Conservation (phyloP, 1,140 invertebrate genomes). For the Stegodyphus dumicola region DNA sequence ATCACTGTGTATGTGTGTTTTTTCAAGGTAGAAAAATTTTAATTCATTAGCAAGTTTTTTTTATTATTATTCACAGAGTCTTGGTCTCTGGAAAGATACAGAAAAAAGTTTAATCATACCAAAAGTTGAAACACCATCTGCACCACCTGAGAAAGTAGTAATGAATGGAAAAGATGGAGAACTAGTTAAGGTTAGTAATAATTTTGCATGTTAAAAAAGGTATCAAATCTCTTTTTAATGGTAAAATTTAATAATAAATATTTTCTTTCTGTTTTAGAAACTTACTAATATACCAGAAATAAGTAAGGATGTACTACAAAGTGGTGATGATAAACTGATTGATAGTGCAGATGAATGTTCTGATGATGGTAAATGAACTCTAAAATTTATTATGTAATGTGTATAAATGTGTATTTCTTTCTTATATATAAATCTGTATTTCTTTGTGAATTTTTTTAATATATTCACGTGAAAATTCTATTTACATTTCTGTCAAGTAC, state of each 20-base stretch:
- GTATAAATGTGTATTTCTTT: too few relatives aligned
- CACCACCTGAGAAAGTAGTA: constrained; percentile 35
- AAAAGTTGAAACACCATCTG: constrained; percentile 41
- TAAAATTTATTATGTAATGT: not conserved
- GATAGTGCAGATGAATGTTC: constrained; percentile 37
- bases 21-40: too few relatives aligned
- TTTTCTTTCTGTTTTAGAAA: constrained; percentile 5
- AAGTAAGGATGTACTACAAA: constrained; percentile 2
- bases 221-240: not conserved
- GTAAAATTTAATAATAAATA: not conserved
- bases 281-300: constrained; percentile 21
- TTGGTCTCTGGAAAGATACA: constrained; percentile 92
- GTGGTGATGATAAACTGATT: constrained; percentile 5
- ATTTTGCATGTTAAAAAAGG: not conserved
- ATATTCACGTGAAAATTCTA: too few relatives aligned
- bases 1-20: too few relatives aligned
- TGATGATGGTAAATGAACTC: constrained; percentile 11
- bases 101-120: constrained; percentile 61
- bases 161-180: constrained; percentile 16
- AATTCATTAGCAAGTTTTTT: too few relatives aligned
- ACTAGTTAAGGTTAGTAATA: not conserved
- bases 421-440: too few relatives aligned
- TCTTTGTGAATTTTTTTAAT: too few relatives aligned
- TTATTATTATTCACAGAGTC: constrained; percentile 73
- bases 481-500: too few relatives aligned